Conservation (phyloP, 2,113 vertebrate species). For the Mystacornis crossleyi region DNA sequence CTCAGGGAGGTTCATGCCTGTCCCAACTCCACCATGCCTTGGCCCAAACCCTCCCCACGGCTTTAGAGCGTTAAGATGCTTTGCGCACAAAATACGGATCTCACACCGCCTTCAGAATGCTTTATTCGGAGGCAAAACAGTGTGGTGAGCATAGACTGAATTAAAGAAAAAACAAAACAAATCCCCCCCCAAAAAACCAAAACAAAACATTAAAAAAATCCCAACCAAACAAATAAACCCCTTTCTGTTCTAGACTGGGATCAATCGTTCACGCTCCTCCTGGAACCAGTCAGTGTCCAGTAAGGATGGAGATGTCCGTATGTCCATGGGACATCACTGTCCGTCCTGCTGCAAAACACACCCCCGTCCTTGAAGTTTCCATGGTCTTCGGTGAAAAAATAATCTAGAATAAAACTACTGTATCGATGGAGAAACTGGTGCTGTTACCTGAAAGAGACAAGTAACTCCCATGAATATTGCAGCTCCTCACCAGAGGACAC, state of each 20-base stretch:
- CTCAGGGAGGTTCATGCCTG: fast-evolving
- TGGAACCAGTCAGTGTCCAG: neutral
- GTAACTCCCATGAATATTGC: neutral
- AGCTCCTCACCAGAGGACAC: neutral
- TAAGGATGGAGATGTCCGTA: fast-evolving
- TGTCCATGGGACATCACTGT: neutral
- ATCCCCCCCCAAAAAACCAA: fast-evolving
- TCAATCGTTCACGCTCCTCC: neutral
- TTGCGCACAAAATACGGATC: neutral
- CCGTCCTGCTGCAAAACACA: neutral
- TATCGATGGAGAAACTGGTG: neutral
- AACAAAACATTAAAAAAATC: neutral
- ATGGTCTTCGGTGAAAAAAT: neutral
- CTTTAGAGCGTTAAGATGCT: fast-evolving
- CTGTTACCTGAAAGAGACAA: conserved; percentile 28
- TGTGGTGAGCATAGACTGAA: fast-evolving
- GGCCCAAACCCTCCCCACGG: fast-evolving
- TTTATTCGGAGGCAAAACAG: neutral
- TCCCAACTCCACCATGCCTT: fast-evolving
- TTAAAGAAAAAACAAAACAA: neutral
- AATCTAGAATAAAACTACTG: neutral
- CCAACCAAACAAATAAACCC: neutral
- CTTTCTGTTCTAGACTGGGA: neutral
- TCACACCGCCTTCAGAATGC: neutral
- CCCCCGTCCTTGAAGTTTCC: neutral